These are phyloP conservation scores for Calyptommatus sinebrachiatus DNA, from an alignment of 2,113 vertebrate species.

Conservation along the genomic window DNA sequence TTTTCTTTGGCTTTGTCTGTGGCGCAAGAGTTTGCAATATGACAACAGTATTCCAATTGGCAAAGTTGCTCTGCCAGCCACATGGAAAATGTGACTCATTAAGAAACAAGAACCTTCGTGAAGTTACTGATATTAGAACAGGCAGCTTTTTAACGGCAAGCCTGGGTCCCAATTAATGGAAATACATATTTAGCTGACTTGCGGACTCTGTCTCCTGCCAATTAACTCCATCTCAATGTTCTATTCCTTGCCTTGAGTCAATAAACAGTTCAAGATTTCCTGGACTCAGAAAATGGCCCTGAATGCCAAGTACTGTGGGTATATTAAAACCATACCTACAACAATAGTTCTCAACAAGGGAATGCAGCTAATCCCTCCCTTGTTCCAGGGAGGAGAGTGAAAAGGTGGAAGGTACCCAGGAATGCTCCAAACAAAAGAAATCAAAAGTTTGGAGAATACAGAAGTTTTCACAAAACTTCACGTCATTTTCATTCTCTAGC, in stretches of 20 bases:
- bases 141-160: constrained; percentile 42
- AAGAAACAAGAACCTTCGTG: constrained; percentile 20
- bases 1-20: not conserved
- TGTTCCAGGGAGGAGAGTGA: constrained; percentile 52
- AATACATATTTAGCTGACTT: constrained; percentile 65
- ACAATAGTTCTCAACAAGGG: constrained; percentile 61
- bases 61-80: constrained; percentile 2
- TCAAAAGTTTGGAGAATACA: constrained; percentile 61
- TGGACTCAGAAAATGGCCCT: constrained; percentile 61
- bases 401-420: constrained; percentile 48
- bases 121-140: constrained; percentile 9
- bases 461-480: constrained; percentile 69
- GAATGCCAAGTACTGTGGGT: constrained; percentile 67
- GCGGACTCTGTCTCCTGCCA: constrained; percentile 59
- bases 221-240: constrained; percentile 65
- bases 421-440: constrained; percentile 65
- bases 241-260: constrained; percentile 66
- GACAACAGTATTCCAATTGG: constrained; percentile 22
- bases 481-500: constrained; percentile 68
- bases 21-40: constrained; percentile 13
- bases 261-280: constrained; percentile 75
- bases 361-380: constrained; percentile 62
- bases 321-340: constrained; percentile 75
- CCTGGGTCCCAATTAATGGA: constrained; percentile 55
- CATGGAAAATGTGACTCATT: constrained; percentile 35